phyloP scores from a whole-genome alignment of 2,113 vertebrate genomes.

The Galeopterus variegatus region DNA sequence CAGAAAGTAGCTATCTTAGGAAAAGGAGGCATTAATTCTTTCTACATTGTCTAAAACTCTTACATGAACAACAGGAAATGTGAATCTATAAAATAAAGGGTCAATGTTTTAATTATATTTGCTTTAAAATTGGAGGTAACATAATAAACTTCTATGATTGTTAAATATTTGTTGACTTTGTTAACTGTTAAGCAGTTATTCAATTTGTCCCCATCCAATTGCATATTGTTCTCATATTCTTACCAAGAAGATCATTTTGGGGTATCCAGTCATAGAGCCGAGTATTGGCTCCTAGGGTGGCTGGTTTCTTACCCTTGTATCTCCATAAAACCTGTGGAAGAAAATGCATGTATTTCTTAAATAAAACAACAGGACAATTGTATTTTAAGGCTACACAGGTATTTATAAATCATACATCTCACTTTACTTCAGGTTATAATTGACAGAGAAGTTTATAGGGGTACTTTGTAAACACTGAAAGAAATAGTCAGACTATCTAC shows the following conservation, averaged over 20 bases:
- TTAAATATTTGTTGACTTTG: background rate
- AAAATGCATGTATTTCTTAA: background rate
- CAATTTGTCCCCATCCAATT: background rate
- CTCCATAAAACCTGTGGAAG: constrained; percentile 91
- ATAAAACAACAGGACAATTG: background rate
- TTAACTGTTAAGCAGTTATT: background rate
- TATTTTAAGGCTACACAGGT: background rate
- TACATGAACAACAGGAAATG: background rate
- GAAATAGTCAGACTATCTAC: background rate
- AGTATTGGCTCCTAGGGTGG: constrained; percentile 90
- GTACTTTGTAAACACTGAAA: background rate
- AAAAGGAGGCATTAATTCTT: background rate
- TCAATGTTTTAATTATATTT: background rate
- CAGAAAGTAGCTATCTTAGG: background rate
- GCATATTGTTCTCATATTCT: constrained; percentile 7
- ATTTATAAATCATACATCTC: background rate
- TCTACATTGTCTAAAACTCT: background rate
- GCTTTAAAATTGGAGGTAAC: background rate
- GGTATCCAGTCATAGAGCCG: constrained; percentile 92
- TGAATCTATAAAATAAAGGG: background rate
- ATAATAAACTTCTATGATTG: background rate
- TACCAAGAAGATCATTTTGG: constrained; percentile 94
- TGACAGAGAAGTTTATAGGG: background rate
- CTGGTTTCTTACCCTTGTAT: constrained; percentile 89
- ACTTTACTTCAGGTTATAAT: background rate